Evolutionary conservation across 1,140 invertebrate genomes (phyloP).

Genomic region (Thalassaphorura encarpata): DNA sequence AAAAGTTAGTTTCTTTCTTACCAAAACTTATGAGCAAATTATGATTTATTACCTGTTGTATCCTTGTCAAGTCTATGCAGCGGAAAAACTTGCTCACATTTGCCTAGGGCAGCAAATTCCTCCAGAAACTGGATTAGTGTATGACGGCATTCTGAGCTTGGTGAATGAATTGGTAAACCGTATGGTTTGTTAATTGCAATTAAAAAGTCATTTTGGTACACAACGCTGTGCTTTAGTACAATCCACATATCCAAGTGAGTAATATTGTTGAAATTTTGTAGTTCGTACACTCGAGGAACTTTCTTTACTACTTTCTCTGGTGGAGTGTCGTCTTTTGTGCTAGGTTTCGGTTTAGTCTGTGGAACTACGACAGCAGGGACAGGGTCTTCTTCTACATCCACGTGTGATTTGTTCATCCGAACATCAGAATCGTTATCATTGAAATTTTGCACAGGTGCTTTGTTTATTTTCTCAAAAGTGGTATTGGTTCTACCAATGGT

Average conservation of each 20-base stretch:
- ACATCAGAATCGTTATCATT: no score
- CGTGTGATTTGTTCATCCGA: no score
- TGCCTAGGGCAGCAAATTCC: slow-evolving; percentile 34
- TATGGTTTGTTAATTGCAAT: slow-evolving; percentile 44
- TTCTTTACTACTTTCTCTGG: not conserved
- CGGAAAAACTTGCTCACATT: slow-evolving; percentile 37
- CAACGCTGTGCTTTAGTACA: slow-evolving; percentile 18
- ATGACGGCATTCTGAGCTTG: slow-evolving; percentile 32
- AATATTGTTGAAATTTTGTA: slow-evolving; percentile 21
- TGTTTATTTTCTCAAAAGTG: no score
- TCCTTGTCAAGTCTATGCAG: slow-evolving; percentile 47
- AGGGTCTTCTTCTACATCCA: no score
- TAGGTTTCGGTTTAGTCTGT: not conserved
- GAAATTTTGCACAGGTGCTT: no score
- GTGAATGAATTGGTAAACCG: slow-evolving; percentile 40
- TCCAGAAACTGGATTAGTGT: slow-evolving; percentile 37
- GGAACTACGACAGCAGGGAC: no score
- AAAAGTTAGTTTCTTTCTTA: not conserved
- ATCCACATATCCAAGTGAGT: slow-evolving; percentile 29
- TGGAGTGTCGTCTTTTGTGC: not conserved
- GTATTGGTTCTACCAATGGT: no score
- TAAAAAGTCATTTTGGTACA: slow-evolving; percentile 35
- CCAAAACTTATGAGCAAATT: not conserved
- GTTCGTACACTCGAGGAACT: slow-evolving; percentile 22
- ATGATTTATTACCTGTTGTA: slow-evolving; percentile 40